phyloP scores from a whole-genome alignment of 2,888 invertebrate genomes.

The Strigamia crassipes region DNA sequence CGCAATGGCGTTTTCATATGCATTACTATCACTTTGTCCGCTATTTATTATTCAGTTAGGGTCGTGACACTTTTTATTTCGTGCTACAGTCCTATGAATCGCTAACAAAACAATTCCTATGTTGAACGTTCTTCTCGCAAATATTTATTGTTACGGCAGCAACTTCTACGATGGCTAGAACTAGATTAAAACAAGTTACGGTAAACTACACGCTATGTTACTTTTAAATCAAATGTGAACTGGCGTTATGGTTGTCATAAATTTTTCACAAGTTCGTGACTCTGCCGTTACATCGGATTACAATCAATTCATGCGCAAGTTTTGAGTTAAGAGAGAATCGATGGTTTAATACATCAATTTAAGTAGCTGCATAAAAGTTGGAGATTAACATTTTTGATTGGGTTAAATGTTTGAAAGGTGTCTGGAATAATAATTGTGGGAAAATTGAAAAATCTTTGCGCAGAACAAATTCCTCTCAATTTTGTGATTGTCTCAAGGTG shows the following conservation, averaged over 20 bases:
- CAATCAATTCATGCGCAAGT: background rate
- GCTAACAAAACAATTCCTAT: background rate
- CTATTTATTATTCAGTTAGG: conserved; percentile 7
- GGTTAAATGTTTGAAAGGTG: no score
- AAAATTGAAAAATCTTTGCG: no score
- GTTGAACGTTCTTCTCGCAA: no score
- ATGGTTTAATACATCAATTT: background rate
- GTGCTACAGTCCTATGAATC: background rate
- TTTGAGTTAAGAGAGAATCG: background rate
- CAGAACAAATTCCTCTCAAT: no score
- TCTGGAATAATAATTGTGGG: no score
- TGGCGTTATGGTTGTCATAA: background rate
- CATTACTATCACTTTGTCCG: background rate
- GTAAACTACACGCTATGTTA: background rate
- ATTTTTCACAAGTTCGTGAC: background rate
- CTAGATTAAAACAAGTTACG: background rate
- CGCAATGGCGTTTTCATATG: no score
- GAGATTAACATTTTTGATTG: background rate
- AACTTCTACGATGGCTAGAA: no score
- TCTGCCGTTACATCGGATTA: background rate
- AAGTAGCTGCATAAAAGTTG: background rate
- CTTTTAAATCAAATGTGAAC: background rate
- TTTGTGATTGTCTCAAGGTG: no score
- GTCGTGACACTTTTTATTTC: background rate
- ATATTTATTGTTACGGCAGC: no score